phyloP scores from a whole-genome alignment of 2,888 invertebrate species.

The Drosophila fungiperda region DNA sequence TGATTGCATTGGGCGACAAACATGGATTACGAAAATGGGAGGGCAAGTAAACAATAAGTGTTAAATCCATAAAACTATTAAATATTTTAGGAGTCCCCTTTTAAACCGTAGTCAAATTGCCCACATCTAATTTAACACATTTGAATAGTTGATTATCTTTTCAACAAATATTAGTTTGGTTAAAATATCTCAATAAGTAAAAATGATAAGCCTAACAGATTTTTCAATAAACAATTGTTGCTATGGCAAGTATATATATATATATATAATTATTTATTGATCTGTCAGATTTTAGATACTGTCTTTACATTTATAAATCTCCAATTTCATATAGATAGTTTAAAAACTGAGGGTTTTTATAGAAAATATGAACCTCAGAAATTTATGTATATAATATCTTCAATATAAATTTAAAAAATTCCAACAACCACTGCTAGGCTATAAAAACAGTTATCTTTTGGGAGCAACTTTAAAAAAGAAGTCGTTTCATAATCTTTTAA shows the following conservation, averaged over 20 bases:
- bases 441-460: not conserved
- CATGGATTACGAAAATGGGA: not conserved
- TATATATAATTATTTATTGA: not conserved
- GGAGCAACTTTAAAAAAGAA: not conserved
- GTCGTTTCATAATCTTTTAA: not conserved
- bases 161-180: too few relatives aligned
- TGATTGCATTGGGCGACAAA: slow-evolving; percentile 1
- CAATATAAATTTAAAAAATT: too few relatives aligned
- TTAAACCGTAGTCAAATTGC: not conserved
- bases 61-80: not conserved
- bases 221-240: not conserved
- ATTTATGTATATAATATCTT: too few relatives aligned
- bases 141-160: not conserved
- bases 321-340: not conserved
- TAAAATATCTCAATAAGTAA: not conserved
- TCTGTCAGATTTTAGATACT: not conserved
- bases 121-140: too few relatives aligned
- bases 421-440: too few relatives aligned
- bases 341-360: too few relatives aligned
- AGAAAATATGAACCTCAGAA: too few relatives aligned
- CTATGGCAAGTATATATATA: not conserved
- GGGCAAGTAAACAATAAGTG: not conserved
- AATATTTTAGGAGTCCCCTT: not conserved
- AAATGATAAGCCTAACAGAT: not conserved
- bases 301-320: not conserved